Evolutionary conservation across 2,113 vertebrate genomes (phyloP), one percentile per base, ranked within the genome.

Genomic region (Poeciliopsis retropinna): DNA sequence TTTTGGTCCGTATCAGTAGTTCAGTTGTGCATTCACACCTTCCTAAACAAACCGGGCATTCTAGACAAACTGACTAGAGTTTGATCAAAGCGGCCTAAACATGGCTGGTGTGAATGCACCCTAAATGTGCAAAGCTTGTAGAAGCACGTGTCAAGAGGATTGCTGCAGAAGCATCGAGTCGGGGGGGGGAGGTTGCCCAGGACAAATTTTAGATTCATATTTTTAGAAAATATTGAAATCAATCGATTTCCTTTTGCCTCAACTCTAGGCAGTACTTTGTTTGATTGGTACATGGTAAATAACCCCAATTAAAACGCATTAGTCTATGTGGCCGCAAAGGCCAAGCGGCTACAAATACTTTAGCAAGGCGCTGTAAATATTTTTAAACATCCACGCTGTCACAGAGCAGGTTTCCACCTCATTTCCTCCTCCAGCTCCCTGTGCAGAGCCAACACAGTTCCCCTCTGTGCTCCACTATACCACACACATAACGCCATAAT

Each of bases 401-500:
- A 66, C 17, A 39, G 14, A 66, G 12, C 2, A 66, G n/a, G 31
- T 34, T 32, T 22, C 31, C 32, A 32, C 8, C 30, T 57, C 47
- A 57, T 69, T 41, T 66, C 34, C 64, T 27, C 7, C 28, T 8
- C 31, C 12, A 3, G 17, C 25, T 60, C 51, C 51, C 51, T 57
- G 22, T 22, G 30, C 47, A 70, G 29, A 13, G 44, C 3, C n/a
- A 39, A 37, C 32, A 65, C 27, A 30, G 41, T 8, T 69, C 54
- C 47, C 47, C 19, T 29, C 67, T 69, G 29, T 25, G 67, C 29
- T 5, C 29, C 5, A 5, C 11, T 32, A 51, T 57, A 51, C 67
- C 47, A 57, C 31, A n/a, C 67, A 69, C 32, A 69, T 57, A 51
- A 69, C 32, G 51, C 44, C 13, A 32, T 69, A 69, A 69, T 57